Conservation (phyloP, 2,113 vertebrate species). For the Illadopsis cleaveri region DNA sequence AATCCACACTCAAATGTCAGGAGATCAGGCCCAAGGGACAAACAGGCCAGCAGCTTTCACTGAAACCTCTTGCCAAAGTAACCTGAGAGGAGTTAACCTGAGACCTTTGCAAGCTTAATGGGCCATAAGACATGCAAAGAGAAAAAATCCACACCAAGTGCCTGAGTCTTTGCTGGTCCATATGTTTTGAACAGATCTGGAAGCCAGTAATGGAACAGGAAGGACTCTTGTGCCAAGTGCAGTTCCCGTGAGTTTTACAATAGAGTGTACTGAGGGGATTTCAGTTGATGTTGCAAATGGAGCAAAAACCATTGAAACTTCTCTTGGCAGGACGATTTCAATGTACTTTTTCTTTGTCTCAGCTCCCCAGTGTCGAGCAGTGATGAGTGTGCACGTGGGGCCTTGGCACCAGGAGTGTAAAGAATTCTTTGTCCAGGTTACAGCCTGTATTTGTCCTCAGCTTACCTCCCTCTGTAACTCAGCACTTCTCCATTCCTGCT, state of each 20-base stretch:
- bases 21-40: not conserved
- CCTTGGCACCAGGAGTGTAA: not conserved
- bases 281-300: not conserved
- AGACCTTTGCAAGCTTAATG: not conserved
- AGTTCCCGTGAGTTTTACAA: not conserved
- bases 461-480: not conserved
- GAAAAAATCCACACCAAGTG: not conserved
- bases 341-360: not conserved
- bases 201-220: not conserved
- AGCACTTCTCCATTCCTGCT: not conserved
- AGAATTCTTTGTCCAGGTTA: not conserved
- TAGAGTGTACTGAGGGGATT: not conserved
- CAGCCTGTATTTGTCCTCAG: not conserved
- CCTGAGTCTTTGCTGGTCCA: not conserved
- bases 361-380: not conserved
- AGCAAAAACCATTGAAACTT: not conserved
- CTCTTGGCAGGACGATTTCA: not conserved
- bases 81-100: not conserved
- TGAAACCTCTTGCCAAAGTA: not conserved
- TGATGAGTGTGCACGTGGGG: not conserved
- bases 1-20: not conserved
- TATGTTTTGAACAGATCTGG: not conserved
- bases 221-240: not conserved
- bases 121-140: not conserved
- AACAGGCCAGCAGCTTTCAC: not conserved